phyloP scores from a whole-genome alignment of 2,888 invertebrate genomes.

The Macaria liturata region DNA sequence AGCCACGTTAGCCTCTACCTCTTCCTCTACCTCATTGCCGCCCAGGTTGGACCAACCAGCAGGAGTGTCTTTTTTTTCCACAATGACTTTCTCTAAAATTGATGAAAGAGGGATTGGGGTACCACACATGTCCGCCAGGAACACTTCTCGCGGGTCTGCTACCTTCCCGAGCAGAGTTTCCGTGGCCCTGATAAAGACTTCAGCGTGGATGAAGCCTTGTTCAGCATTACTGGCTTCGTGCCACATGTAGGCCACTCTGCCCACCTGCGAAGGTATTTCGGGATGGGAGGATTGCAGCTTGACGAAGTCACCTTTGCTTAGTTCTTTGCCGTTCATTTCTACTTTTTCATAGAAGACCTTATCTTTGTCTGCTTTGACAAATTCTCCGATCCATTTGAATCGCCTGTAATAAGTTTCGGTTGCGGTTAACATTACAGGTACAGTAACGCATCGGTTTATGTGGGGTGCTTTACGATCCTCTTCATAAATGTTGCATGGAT shows the following conservation, averaged over 20 bases:
- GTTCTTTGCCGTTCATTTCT: slow-evolving; percentile 78
- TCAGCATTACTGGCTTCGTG: slow-evolving; percentile 79
- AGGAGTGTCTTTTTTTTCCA: slow-evolving; percentile 71
- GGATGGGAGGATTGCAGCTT: slow-evolving; percentile 88
- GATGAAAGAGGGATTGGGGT: slow-evolving; percentile 83
- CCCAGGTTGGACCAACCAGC: slow-evolving; percentile 87
- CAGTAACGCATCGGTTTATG: slow-evolving; percentile 65
- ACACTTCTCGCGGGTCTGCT: slow-evolving; percentile 89
- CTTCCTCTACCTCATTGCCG: slow-evolving; percentile 78
- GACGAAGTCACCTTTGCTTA: slow-evolving; percentile 87
- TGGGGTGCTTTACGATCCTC: slow-evolving; percentile 64
- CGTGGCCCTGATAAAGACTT: slow-evolving; percentile 87
- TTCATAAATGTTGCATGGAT: slow-evolving; percentile 89
- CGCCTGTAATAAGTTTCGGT: slow-evolving; percentile 68
- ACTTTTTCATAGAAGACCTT: slow-evolving; percentile 80
- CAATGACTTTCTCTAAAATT: slow-evolving; percentile 70
- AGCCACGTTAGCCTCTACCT: slow-evolving; percentile 85
- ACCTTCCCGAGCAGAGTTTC: slow-evolving; percentile 92
- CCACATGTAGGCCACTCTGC: slow-evolving; percentile 89
- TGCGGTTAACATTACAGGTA: slow-evolving; percentile 71
- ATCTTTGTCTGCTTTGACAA: slow-evolving; percentile 77
- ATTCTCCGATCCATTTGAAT: slow-evolving; percentile 85
- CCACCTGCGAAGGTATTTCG: slow-evolving; percentile 86
- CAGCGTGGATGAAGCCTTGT: slow-evolving; percentile 87
- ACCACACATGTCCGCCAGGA: slow-evolving; percentile 88